These are phyloP conservation scores for Frieseomelitta varia DNA, from an alignment of 1,140 invertebrate species.

Conservation along the genomic window DNA sequence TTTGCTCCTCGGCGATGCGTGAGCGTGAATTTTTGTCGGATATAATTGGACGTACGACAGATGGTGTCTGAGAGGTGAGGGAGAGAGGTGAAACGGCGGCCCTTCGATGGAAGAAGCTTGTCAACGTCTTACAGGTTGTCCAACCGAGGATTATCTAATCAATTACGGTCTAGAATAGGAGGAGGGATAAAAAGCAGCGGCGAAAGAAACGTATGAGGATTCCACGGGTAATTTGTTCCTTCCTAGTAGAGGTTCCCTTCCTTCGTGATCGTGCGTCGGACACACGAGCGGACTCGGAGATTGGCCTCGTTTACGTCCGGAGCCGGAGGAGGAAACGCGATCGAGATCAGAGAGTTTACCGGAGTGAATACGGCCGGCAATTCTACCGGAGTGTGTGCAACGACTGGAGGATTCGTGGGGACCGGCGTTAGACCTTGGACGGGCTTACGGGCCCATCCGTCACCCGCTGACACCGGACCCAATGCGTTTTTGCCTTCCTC, in stretches of 20 bases:
- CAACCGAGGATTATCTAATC: conserved; percentile 16
- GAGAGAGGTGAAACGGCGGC: not conserved
- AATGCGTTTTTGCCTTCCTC: conserved; percentile 73
- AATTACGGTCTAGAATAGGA: not conserved
- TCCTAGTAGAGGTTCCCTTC: not conserved
- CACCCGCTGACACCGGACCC: conserved; percentile 76
- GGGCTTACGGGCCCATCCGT: conserved; percentile 74
- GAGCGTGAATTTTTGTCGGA: not conserved
- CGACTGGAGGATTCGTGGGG: conserved; percentile 63
- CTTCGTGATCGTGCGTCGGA: not conserved
- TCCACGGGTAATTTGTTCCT: not conserved
- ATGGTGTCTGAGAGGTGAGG: not conserved
- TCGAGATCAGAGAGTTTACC: conserved; percentile 26
- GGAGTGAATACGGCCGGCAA: not conserved
- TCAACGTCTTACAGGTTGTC: not conserved
- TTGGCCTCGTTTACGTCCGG: not conserved
- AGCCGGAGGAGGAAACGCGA: not conserved
- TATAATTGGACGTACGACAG: conserved; percentile 32
- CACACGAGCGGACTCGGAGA: not conserved
- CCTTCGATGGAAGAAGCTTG: not conserved
- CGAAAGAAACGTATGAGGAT: not conserved
- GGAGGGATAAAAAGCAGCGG: not conserved
- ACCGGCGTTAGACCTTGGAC: conserved; percentile 61
- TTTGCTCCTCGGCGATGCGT: conserved; percentile 15
- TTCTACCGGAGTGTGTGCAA: not conserved